Percentiles rank a stretch among this genome's conserved stretches.
phyloP scores from a whole-genome alignment of 2,888 invertebrate species.

The Phania funesta region DNA sequence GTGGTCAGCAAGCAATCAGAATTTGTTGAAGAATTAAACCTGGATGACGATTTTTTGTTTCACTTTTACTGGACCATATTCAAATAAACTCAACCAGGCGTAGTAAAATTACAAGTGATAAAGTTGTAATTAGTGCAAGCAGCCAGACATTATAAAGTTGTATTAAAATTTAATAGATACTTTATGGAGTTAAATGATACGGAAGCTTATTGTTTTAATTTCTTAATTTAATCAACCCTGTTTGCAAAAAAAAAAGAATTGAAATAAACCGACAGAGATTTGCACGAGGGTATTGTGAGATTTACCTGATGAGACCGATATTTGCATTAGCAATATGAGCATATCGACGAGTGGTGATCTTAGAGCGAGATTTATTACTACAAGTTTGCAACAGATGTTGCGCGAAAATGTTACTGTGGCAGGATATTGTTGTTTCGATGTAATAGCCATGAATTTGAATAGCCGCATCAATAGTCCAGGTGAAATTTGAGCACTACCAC shows the following conservation, averaged over 20 bases:
- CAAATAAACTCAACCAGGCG: no score
- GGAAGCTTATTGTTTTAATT: background rate
- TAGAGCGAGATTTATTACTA: background rate
- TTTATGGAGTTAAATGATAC: conserved; percentile 11
- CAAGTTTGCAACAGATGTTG: background rate
- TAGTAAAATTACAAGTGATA: no score
- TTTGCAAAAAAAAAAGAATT: no score
- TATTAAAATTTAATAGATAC: conserved; percentile 2
- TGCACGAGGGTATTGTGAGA: no score
- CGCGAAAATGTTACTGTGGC: background rate
- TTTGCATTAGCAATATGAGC: background rate
- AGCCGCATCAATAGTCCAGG: background rate
- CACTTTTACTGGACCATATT: no score
- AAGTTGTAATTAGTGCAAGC: no score
- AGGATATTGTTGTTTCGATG: background rate
- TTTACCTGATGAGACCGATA: no score
- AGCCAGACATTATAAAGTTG: background rate
- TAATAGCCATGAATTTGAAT: background rate
- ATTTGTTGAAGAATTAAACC: no score
- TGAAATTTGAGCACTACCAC: background rate
- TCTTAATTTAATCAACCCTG: no score
- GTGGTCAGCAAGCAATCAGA: background rate
- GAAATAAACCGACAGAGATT: no score
- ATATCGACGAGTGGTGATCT: background rate
- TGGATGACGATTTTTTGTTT: no score